Conservation (phyloP, 1,140 invertebrate genomes). For the Linepithema humile region DNA sequence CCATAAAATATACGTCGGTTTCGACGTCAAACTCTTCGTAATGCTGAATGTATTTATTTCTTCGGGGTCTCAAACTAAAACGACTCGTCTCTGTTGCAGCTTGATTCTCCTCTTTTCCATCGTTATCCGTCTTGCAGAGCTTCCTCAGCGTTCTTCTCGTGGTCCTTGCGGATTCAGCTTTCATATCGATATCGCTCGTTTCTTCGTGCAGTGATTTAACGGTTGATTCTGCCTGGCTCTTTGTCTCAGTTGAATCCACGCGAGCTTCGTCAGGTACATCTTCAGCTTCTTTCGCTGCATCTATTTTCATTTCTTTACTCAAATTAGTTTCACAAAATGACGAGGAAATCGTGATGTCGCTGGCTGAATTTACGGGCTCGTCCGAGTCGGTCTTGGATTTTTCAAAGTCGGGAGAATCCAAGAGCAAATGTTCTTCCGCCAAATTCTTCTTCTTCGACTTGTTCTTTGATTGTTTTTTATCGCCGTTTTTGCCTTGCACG, state of each 20-base stretch:
- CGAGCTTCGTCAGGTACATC: not conserved
- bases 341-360: not conserved
- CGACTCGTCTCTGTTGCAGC: not conserved
- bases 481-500: slow-evolving; percentile 47
- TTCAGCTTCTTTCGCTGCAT: not conserved
- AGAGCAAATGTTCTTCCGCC: slow-evolving; percentile 76
- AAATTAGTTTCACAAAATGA: not conserved
- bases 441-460: slow-evolving; percentile 75
- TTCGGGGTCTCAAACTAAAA: slow-evolving; percentile 19
- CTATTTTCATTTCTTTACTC: not conserved
- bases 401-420: slow-evolving; percentile 70
- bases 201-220: not conserved
- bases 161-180: not conserved
- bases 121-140: not conserved
- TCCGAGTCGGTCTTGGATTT: not conserved
- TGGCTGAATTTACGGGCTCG: not conserved
- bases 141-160: not conserved
- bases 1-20: slow-evolving; percentile 29
- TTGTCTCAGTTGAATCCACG: not conserved
- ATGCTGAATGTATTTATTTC: slow-evolving; percentile 1
- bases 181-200: not conserved
- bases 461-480: slow-evolving; percentile 57
- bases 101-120: not conserved
- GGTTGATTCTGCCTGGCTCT: not conserved
- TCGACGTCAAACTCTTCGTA: slow-evolving; percentile 23